Conservation (phyloP, 2,113 vertebrate genomes). For the Istiophorus platypterus region DNA sequence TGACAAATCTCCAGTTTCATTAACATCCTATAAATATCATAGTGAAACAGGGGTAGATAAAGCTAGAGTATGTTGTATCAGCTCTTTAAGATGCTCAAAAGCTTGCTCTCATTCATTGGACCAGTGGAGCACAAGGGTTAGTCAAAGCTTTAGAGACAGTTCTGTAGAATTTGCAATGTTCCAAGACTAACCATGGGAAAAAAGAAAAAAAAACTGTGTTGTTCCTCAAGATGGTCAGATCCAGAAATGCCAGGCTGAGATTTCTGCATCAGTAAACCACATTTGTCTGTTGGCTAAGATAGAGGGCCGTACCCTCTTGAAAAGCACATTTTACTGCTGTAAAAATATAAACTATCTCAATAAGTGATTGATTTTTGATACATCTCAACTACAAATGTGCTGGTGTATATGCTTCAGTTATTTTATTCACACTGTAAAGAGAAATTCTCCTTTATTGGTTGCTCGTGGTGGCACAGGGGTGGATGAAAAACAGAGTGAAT, state of each 20-base stretch:
- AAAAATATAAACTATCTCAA: neutral
- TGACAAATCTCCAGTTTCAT: constrained; percentile 13
- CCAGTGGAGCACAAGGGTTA: neutral
- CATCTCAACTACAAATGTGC: neutral
- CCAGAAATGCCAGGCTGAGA: neutral
- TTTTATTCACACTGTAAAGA: neutral
- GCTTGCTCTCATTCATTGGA: neutral
- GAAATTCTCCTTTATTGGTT: neutral
- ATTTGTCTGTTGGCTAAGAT: neutral
- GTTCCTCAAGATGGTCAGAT: neutral
- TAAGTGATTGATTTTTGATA: neutral
- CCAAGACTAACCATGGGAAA: neutral
- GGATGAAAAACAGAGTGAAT: constrained; percentile 50
- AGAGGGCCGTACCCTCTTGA: neutral
- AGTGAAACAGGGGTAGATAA: constrained; percentile 4
- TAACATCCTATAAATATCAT: constrained; percentile 26
- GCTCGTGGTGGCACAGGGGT: neutral
- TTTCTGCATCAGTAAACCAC: neutral
- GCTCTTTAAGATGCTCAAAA: constrained; percentile 12
- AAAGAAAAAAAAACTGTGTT: neutral
- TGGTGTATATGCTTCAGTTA: neutral
- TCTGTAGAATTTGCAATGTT: neutral
- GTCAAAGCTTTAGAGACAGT: neutral
- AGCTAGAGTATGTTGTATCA: neutral
- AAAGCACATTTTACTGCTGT: neutral